Percentiles rank a stretch among this genome's conserved stretches.
phyloP scores from a whole-genome alignment of 1,140 invertebrate genomes.

The Listronotus bonariensis region DNA sequence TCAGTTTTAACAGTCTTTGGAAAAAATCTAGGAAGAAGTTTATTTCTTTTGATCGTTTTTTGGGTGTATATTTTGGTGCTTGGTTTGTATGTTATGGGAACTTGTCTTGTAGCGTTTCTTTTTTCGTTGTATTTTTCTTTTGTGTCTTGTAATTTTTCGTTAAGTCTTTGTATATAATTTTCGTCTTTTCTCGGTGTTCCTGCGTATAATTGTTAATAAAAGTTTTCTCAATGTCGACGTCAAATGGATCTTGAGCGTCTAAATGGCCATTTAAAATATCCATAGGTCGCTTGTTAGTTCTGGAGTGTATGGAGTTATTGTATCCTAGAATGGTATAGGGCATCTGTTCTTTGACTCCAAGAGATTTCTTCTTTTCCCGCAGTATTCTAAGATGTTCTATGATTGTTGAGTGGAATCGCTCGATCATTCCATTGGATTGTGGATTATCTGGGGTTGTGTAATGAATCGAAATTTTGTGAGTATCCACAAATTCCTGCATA shows the following conservation, averaged over 20 bases:
- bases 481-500: conserved; percentile 37
- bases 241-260: conserved; percentile 14
- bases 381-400: conserved; percentile 43
- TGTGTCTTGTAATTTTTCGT: no score
- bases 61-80: no score
- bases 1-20: no score
- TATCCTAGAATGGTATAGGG: conserved; percentile 30
- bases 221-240: neutral
- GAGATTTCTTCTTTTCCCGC: conserved; percentile 21
- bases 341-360: conserved; percentile 19
- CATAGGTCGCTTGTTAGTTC: conserved; percentile 29
- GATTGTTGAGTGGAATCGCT: conserved; percentile 41
- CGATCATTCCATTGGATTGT: conserved; percentile 37
- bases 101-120: no score
- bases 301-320: conserved; percentile 38
- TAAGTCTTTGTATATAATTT: no score
- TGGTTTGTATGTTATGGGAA: no score
- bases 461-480: conserved; percentile 27
- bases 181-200: no score
- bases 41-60: no score
- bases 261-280: conserved; percentile 26
- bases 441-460: conserved; percentile 22
- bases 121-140: no score
- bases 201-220: no score
- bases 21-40: no score